Base-by-base conservation (phyloP, 2,113 vertebrate genomes). In the Mionectes macconnelli region DNA sequence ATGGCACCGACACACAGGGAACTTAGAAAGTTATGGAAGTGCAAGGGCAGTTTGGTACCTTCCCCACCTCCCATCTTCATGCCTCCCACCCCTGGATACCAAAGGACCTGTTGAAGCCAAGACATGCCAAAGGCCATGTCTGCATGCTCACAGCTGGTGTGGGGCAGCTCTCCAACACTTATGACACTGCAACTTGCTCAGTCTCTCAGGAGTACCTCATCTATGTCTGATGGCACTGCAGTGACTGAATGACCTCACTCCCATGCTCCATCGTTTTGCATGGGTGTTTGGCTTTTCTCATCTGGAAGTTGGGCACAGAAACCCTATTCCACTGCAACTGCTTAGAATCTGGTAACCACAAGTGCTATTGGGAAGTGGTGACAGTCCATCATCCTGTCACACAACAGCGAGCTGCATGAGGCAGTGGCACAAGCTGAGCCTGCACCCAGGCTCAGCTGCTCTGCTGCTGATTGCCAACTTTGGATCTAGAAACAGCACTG, bases 1-100 rank as follows among this genome's bases (percentile, higher is more conserved):
- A 4, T 1, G 0, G n/a, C 6, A 2, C 49, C 3, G 9, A 62
- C 8, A 49, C 17, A 24, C 0, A 2, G 30, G 4, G 11, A 74
- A 35, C 24, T 35, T 0, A 1, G 23, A 49, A 60, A 75, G 15
- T 6, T 59, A 33, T 0, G 15, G 30, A 78, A 10, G 14, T 47
- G 13, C n/a, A 39, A 55, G 40, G 21, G 10, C 20, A 16, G 23
- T 44, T 78, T 17, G 10, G 14, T 66, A 37, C 45, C 53, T 49
- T 62, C 37, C 45, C 13, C 7, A 45, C 2, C 8, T 82, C n/a
- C 6, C 15, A 28, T 16, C 14, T 42, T 80, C 39, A 70, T n/a
- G 19, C 30, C 33, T 73, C 28, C 27, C 39, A 55, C 14, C 10
- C n/a, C 28, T 2, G 0, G 6, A 19, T 47, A 47, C 20, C 4